Conservation (phyloP, 1,140 invertebrate genomes). For the Drosophila pseudoobscura region DNA sequence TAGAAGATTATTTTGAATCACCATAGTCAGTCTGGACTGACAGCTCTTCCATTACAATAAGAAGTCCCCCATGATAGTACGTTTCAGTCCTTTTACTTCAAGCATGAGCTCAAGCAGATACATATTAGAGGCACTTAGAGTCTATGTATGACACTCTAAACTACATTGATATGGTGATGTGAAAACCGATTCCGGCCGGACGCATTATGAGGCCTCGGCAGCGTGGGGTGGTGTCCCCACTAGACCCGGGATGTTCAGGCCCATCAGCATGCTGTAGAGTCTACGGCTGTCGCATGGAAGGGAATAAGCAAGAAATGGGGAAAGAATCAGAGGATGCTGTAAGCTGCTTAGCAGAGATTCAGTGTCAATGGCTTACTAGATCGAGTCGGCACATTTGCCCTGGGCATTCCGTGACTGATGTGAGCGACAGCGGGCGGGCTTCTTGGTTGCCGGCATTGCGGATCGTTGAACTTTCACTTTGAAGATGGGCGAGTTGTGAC, state of each 20-base stretch:
- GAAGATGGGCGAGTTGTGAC: constrained; percentile 70
- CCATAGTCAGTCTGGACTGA: background rate
- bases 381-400: constrained; percentile 70
- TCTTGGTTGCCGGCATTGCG: constrained; percentile 19
- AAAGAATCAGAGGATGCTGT: constrained; percentile 27
- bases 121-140: constrained; percentile 34
- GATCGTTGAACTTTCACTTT: constrained; percentile 74
- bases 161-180: constrained; percentile 1
- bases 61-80: background rate
- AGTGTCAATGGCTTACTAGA: constrained; percentile 67
- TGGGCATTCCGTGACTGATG: constrained; percentile 66
- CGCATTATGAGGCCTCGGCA: constrained; percentile 21
- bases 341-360: constrained; percentile 32
- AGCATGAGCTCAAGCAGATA: constrained; percentile 15
- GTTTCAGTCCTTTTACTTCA: constrained; percentile 33
- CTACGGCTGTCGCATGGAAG: constrained; percentile 56
- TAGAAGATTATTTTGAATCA: no score
- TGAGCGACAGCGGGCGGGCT: constrained; percentile 51
- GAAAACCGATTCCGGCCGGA: background rate
- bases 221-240: background rate
- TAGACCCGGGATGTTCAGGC: constrained; percentile 66
- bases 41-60: background rate
- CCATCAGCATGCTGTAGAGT: constrained; percentile 70
- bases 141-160: background rate
- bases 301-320: constrained; percentile 4